Percentiles rank a stretch among this genome's conserved stretches.
Conservation (phyloP, 1,140 invertebrate species). For the Papilio xuthus region DNA sequence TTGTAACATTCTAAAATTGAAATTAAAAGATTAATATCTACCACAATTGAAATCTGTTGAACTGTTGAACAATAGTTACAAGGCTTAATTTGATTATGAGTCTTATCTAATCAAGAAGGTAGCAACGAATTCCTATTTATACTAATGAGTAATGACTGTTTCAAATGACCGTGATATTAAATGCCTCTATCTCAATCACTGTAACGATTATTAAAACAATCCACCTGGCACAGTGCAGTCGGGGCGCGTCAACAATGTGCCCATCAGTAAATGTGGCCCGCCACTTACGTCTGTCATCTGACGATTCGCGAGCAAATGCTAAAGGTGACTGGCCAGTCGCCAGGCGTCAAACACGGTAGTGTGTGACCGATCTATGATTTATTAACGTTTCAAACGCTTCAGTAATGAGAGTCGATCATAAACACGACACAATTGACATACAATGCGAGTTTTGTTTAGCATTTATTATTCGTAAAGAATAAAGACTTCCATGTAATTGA, state of each 20-base stretch:
- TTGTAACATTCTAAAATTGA: no score
- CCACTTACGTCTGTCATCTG: constrained; percentile 38
- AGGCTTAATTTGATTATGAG: neutral
- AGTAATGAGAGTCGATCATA: neutral
- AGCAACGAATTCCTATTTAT: neutral
- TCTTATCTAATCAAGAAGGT: neutral
- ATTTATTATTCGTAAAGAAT: neutral
- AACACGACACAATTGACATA: neutral
- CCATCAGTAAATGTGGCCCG: constrained; percentile 20
- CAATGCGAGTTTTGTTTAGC: neutral
- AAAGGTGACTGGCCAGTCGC: constrained; percentile 35
- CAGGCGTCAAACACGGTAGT: constrained; percentile 30
- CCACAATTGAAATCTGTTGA: no score
- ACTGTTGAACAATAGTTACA: no score
- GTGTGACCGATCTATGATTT: constrained; percentile 26
- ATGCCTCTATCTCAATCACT: neutral
- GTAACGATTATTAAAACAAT: constrained; percentile 16
- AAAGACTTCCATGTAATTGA: neutral
- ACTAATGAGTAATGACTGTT: neutral
- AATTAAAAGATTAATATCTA: no score
- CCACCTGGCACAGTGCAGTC: constrained; percentile 22
- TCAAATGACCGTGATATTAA: neutral
- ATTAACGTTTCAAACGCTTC: constrained; percentile 9
- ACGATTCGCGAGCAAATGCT: constrained; percentile 34
- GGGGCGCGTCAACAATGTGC: constrained; percentile 7